Evolutionary conservation across 2,797 vertebrate genomes (phyloP), one percentile per base, ranked within the genome.

Genomic region (Tangara arthus): DNA sequence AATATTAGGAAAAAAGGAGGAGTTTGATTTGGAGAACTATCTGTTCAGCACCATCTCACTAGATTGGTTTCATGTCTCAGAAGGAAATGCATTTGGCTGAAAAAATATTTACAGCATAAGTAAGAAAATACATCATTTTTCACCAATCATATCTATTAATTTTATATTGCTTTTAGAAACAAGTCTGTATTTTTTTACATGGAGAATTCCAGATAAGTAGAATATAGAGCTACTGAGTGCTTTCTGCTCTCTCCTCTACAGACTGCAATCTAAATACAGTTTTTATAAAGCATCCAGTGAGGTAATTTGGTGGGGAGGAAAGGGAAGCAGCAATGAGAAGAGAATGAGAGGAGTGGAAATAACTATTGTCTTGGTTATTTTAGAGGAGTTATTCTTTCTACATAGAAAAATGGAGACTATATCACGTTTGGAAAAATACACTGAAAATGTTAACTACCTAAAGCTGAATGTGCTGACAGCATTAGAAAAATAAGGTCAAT

Each of bases 1-100:
- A 93, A 89, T 68, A 93, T 91, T 91, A 70, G 76, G 68, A 30
- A 73, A 91, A 92, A 89, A 73, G 92, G 90, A 95, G 83, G 93
- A 90, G 89, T 47, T 61, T 59, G 82, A 79, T 88, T 89, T 35
- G 5, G 63, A 91, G 72, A 89, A 87, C 83, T 95, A 57, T 90
- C 77, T 93, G 73, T 90, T 96, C 89, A 84, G 89, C 87, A 93
- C 18, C 5, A 26, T 60, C 71, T 78, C 9, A 2, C 75, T 86
- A 68, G 44, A 70, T 94, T 83, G 69, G 50, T 73, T 93, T 92
- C 69, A 80, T 50, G 81, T 79, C 85, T 88, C 68, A 57, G 69
- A 83, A 75, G 69, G 63, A 73, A 91, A 89, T 8, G 32, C 35
- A 32, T 78, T 76, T 65, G 47, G 21, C 52, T 86, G 85, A 86